Evolutionary conservation across 2,113 vertebrate genomes (phyloP).

Genomic region (Halichoeres trimaculatus): DNA sequence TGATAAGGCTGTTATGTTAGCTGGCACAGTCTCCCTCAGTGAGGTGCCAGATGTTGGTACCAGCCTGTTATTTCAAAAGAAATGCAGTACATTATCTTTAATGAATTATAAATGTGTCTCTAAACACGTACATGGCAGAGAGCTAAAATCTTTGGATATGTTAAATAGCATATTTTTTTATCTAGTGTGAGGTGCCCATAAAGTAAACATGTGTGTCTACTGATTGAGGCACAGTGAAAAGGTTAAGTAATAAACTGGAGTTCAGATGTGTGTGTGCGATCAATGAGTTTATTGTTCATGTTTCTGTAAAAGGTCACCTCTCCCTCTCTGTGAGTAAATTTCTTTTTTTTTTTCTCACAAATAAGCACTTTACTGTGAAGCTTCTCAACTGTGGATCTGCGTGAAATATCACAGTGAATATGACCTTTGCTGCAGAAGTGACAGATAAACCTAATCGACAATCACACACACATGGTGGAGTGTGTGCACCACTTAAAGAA

Average conservation of each 20-base stretch:
- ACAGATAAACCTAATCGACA: slow-evolving; percentile 37
- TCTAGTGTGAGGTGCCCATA: background rate
- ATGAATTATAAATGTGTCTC: background rate
- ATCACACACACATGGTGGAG: slow-evolving; percentile 9
- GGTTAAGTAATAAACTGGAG: slow-evolving; percentile 38
- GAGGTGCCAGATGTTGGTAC: slow-evolving; percentile 38
- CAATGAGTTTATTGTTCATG: slow-evolving; percentile 47
- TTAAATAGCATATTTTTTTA: slow-evolving; percentile 14
- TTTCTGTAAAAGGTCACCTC: slow-evolving; percentile 59
- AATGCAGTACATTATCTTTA: slow-evolving; percentile 24
- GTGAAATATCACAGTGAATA: slow-evolving; percentile 30
- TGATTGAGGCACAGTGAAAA: slow-evolving; percentile 21
- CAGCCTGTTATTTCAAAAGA: slow-evolving; percentile 23
- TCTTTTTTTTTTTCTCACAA: slow-evolving; percentile 33
- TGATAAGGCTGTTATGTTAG: slow-evolving; percentile 38
- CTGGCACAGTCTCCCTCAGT: slow-evolving; percentile 11
- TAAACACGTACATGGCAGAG: background rate
- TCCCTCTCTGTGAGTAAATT: slow-evolving; percentile 38
- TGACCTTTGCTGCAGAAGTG: slow-evolving; percentile 58
- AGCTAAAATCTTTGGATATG: slow-evolving; percentile 2
- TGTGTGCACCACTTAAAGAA: background rate
- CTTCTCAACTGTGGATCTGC: slow-evolving; percentile 39
- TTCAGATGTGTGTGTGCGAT: slow-evolving; percentile 42
- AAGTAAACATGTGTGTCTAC: slow-evolving; percentile 15
- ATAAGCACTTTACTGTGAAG: slow-evolving; percentile 28